A percentile compares a stretch with the other conserved stretches of the same genome.
phyloP scores from a whole-genome alignment of 2,797 vertebrate genomes.

The Cuniculus paca region DNA sequence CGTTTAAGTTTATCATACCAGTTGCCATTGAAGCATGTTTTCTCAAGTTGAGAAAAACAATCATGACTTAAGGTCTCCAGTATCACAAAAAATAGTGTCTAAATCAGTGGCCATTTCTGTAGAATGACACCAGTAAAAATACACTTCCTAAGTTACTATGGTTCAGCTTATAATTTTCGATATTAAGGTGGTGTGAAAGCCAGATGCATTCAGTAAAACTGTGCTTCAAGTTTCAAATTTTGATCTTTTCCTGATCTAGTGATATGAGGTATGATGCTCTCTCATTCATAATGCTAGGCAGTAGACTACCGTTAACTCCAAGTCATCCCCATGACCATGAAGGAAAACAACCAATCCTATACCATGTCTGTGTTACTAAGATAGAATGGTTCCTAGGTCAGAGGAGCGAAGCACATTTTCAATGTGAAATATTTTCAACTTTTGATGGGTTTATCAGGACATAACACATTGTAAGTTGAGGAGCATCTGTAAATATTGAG shows the following conservation, averaged over 20 bases:
- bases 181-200: neutral
- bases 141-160: neutral
- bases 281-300: no score
- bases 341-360: no score
- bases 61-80: neutral
- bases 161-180: neutral
- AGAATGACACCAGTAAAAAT: conserved; percentile 14
- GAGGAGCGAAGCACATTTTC: neutral
- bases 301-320: neutral
- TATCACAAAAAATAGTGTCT: neutral
- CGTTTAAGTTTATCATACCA: neutral
- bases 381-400: neutral
- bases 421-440: neutral
- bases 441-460: neutral
- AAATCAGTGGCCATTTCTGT: neutral
- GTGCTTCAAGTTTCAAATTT: neutral
- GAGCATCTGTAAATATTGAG: neutral
- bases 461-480: neutral
- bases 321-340: neutral
- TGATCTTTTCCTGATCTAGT: neutral
- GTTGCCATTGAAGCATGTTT: neutral
- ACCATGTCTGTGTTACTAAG: no score
- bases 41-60: neutral
- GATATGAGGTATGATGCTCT: no score
- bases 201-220: neutral